Conservation (phyloP, 2,113 vertebrate species). For the Peromyscus californicus region DNA sequence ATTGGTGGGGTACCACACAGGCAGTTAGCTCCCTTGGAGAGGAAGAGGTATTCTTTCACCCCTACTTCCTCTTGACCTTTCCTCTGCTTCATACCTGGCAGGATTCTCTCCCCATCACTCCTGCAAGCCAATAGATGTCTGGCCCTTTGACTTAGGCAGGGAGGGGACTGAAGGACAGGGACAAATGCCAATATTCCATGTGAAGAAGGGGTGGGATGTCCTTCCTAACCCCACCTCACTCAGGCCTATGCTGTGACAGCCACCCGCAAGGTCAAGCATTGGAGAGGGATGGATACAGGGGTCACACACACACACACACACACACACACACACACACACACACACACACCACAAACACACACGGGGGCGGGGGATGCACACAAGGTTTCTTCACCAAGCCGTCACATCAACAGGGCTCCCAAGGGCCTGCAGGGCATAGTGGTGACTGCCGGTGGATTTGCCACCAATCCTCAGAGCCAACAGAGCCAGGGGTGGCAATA, state of each 20-base stretch:
- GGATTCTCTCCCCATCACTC: neutral
- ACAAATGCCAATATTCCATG: neutral
- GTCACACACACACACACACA: neutral
- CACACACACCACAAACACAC: neutral
- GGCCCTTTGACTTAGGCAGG: neutral
- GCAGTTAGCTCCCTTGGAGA: neutral
- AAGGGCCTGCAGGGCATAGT: neutral
- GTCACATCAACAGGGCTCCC: neutral
- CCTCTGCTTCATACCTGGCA: neutral
- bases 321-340: neutral
- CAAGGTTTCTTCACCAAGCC: neutral
- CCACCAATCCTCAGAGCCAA: conserved; percentile 47
- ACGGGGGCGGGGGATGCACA: neutral
- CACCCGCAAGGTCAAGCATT: conserved; percentile 15
- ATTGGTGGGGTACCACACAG: neutral
- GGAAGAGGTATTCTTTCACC: neutral
- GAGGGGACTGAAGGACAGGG: neutral
- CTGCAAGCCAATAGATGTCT: neutral
- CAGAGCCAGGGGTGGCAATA: conserved; percentile 31
- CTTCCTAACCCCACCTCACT: neutral
- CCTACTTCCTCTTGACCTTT: neutral
- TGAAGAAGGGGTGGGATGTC: neutral
- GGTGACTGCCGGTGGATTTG: conserved; percentile 23
- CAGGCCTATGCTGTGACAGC: neutral
- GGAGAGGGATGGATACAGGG: neutral